Evolutionary conservation across 2,888 invertebrate species (phyloP), one percentile per base, ranked within the genome.

Genomic region (Ellobium chinense): DNA sequence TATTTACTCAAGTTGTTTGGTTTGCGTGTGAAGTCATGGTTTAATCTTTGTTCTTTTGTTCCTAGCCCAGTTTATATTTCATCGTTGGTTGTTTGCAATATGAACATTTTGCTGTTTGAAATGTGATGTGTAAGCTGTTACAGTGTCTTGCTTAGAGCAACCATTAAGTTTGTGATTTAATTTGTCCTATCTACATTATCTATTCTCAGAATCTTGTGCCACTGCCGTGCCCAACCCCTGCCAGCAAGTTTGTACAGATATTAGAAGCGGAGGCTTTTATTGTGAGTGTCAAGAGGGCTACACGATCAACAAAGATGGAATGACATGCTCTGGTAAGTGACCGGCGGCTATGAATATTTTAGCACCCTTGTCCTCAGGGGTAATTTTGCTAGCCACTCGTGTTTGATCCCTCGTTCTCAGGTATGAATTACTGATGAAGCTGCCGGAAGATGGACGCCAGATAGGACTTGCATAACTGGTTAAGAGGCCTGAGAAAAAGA

Each of bases 211-310:
- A 3, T 58, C 81, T 39, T 83, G 85, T 69, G 77, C 37, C 37
- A 78, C 82, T 27, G 74, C 70, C 66, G 39, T 66, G 4, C 77
- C 84, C 31, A 86, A 87, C 60, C 85, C 86, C 31, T 90, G 89
- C 84, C 83, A 86, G 54, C 88, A 89, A 72, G 39, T 78, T 46
- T 89, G 90, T 82, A 66, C 83, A n/a, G 83, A 88, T 73, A 88
- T 90, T 54, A 84, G 86, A 68, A 85, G 87, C 74, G 87, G 86
- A 4, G 89, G 89, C n/a, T 88, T 85, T 78, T 84, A 86, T 34
- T 90, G 90, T 78, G 84, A 82, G 34, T 90, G 90, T 84, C 75
- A 82, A 60, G 81, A 82, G 24, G 89, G 90, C 9, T 88, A 86
- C 78, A 78, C 74, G 56, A 84, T 90, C n/a, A 85, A 86, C 76